These are phyloP conservation scores for Orycteropus afer DNA, from an alignment of 2,113 vertebrate species.

Conservation along the genomic window DNA sequence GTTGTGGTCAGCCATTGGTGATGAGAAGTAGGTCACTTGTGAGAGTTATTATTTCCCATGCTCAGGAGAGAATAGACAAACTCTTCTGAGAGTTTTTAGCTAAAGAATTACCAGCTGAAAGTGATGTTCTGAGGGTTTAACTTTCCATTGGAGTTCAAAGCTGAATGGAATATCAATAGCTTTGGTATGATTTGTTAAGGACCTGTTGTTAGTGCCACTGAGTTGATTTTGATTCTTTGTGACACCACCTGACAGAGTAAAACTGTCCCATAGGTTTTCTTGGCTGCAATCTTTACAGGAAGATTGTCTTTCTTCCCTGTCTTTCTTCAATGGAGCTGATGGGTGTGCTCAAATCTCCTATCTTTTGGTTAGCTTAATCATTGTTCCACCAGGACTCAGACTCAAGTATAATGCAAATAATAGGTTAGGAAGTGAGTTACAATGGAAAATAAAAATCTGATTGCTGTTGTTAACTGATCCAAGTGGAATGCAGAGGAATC, in stretches of 20 bases:
- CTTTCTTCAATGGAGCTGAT: neutral
- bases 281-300: neutral
- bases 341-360: neutral
- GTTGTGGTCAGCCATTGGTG: neutral
- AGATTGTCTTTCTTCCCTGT: neutral
- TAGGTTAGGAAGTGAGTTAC: neutral
- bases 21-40: neutral
- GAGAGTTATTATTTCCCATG: neutral
- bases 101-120: neutral
- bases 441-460: constrained; percentile 17
- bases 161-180: neutral
- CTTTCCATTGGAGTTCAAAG: neutral
- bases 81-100: neutral
- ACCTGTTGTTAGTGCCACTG: neutral
- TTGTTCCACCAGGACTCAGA: too few relatives aligned
- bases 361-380: neutral
- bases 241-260: neutral
- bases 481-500: neutral
- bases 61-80: neutral
- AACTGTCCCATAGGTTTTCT: neutral
- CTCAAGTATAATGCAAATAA: neutral
- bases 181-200: neutral
- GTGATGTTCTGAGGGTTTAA: neutral
- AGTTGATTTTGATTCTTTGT: neutral
- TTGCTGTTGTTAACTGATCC: neutral